These are phyloP conservation scores for Epinephelus lanceolatus DNA, from an alignment of 2,113 vertebrate genomes.

Conservation along the genomic window DNA sequence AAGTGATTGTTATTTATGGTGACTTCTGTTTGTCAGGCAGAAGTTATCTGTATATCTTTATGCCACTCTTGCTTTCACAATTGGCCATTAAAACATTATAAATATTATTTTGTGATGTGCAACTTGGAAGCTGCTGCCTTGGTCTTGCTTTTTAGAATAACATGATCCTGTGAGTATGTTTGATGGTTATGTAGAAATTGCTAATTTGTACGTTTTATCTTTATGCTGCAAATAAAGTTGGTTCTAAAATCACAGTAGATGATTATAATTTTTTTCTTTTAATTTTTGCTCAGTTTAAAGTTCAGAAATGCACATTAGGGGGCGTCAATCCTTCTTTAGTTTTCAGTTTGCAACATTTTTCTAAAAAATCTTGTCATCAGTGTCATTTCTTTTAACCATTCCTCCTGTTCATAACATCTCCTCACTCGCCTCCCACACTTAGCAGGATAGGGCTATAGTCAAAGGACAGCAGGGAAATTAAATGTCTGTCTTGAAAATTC, in stretches of 20 bases:
- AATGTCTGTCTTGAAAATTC: background rate
- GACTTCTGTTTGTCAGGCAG: background rate
- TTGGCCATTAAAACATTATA: background rate
- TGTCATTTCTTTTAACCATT: background rate
- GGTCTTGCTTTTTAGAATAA: constrained; percentile 23
- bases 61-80: constrained; percentile 14
- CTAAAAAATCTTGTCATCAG: no score
- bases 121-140: constrained; percentile 27
- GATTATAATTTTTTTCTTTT: background rate
- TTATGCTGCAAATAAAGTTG: constrained; percentile 69
- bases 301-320: background rate
- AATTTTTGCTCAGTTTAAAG: no score
- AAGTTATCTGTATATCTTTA: constrained; percentile 24
- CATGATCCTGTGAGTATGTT: constrained; percentile 44
- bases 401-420: background rate
- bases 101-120: constrained; percentile 43
- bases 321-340: background rate
- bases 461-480: background rate
- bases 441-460: background rate
- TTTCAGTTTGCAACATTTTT: no score
- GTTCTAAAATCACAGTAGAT: constrained; percentile 6
- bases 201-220: constrained; percentile 24
- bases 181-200: constrained; percentile 11
- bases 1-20: constrained; percentile 39
- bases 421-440: background rate